Percentiles rank a stretch among this genome's conserved stretches.
phyloP scores from a whole-genome alignment of 1,140 invertebrate species.

The Atopsyche davidsoni region DNA sequence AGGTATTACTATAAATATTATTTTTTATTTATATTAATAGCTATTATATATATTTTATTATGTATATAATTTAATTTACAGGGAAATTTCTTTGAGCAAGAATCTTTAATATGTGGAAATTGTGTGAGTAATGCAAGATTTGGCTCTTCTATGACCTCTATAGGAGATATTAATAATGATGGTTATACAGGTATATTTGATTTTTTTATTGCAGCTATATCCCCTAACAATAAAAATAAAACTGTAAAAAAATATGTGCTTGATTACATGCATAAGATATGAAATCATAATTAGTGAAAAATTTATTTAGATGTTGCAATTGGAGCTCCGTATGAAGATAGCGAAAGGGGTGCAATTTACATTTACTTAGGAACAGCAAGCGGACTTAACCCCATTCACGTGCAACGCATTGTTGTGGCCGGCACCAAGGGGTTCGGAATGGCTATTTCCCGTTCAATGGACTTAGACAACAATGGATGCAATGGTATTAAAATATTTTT shows the following conservation, averaged over 20 bases:
- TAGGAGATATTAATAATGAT: slow-evolving; percentile 63
- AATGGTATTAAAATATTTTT: slow-evolving; percentile 46
- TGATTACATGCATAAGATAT: no score
- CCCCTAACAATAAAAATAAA: no score
- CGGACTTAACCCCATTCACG: slow-evolving; percentile 40
- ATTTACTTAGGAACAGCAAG: slow-evolving; percentile 55
- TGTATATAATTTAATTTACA: no score
- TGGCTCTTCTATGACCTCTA: slow-evolving; percentile 51
- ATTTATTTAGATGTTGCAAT: slow-evolving; percentile 59
- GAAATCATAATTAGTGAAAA: no score
- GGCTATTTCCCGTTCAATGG: slow-evolving; percentile 56
- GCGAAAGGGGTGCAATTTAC: slow-evolving; percentile 56
- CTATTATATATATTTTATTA: no score
- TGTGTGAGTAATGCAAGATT: slow-evolving; percentile 50
- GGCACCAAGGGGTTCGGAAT: slow-evolving; percentile 52
- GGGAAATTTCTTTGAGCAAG: no score
- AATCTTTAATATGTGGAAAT: slow-evolving; percentile 36
- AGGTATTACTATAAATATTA: slow-evolving; percentile 34
- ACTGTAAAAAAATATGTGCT: no score
- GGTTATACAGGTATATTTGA: slow-evolving; percentile 58
- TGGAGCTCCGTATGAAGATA: slow-evolving; percentile 60
- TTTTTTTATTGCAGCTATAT: no score
- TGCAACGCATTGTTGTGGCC: slow-evolving; percentile 35
- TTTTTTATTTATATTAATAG: no score
- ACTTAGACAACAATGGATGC: slow-evolving; percentile 59